A percentile compares a stretch with the other conserved stretches of the same genome.
Evolutionary conservation across 2,113 vertebrate species (phyloP).

Genomic region (Orthonyx spaldingii): DNA sequence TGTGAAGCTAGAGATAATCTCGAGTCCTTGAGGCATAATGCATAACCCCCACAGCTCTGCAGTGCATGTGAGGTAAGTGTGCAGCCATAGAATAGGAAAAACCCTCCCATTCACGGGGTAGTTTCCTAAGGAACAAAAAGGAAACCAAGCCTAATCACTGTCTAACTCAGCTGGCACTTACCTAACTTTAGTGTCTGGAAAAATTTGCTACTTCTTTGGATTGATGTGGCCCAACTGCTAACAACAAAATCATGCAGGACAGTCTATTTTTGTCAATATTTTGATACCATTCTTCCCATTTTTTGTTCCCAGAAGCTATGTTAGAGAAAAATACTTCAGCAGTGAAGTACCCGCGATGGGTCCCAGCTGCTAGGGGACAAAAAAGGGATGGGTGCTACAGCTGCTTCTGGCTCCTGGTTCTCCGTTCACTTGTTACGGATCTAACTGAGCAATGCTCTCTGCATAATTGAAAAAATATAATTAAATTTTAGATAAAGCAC

Average conservation of each 20-base stretch:
- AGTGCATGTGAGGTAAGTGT: neutral
- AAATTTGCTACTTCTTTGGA: neutral
- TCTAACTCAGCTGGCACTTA: too few relatives aligned
- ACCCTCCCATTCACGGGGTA: neutral
- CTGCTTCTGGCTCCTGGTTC: neutral
- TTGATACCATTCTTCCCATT: neutral
- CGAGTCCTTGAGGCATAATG: neutral
- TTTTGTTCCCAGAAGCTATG: neutral
- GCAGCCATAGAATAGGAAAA: neutral
- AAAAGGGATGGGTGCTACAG: neutral
- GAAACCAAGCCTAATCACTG: neutral
- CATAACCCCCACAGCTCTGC: neutral
- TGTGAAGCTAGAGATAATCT: neutral
- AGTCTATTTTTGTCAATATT: neutral
- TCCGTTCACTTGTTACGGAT: neutral
- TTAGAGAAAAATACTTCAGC: neutral
- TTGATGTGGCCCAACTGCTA: neutral
- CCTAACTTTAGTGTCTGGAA: neutral
- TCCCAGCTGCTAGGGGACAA: neutral
- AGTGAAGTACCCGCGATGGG: rapidly evolving
- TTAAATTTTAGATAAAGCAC: neutral
- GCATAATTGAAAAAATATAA: neutral
- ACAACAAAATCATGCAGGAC: neutral
- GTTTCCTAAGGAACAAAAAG: neutral
- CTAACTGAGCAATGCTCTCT: neutral